Base-by-base conservation (phyloP, 2,888 invertebrate genomes). In the Amorpha juglandis region DNA sequence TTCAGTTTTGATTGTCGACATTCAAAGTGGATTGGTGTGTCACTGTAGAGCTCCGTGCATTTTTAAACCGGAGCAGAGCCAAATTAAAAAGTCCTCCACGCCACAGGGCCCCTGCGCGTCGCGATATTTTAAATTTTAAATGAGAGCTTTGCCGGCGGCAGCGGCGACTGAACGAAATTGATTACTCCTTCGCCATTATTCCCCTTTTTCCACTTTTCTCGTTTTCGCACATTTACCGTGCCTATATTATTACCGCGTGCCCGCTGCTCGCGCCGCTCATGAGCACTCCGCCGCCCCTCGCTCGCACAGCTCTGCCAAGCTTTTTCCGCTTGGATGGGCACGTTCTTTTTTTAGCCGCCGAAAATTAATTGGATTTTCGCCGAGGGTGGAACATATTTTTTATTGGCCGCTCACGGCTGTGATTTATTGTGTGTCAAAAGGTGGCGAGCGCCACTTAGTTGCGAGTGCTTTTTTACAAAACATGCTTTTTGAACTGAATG, bases 281-380 rank as follows among this genome's bases (percentile, higher is more conserved):
- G 72, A 72, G 51, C 69, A 70, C 77, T 77, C 78, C 74, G 67
- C 75, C 77, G 79, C 82, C 73, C 69, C 62, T 80, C 68, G 53
- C 74, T 79, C 66, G 74, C 73, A 70, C 79, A 74, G 70, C 70
- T 70, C 74, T 68, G 74, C 77, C 78, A 77, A 87, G 88, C 87
- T 90, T 91, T 91, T 88, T 86, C 88, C 89, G 88, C 88, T 89
- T 84, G 87, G 88, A 83, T 83, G 88, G 78, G 84, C 87, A 81
- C 85, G 88, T 85, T 89, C 89, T 92, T 92, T 88, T n/a, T 92
- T 91, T 90, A 87, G 87, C 88, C 84, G 86, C 87, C 91, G 91
- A 91, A 92, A 93, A 92, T 93, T 93, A 93, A 93, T 93, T 93
- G 92, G 92, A 92, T 92, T 92, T 92, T 91, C 91, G 89, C 89